A percentile compares a stretch with the other conserved stretches of the same genome.
These are phyloP conservation scores for Suillia variegata DNA, from an alignment of 2,888 invertebrate species.

Conservation along the genomic window DNA sequence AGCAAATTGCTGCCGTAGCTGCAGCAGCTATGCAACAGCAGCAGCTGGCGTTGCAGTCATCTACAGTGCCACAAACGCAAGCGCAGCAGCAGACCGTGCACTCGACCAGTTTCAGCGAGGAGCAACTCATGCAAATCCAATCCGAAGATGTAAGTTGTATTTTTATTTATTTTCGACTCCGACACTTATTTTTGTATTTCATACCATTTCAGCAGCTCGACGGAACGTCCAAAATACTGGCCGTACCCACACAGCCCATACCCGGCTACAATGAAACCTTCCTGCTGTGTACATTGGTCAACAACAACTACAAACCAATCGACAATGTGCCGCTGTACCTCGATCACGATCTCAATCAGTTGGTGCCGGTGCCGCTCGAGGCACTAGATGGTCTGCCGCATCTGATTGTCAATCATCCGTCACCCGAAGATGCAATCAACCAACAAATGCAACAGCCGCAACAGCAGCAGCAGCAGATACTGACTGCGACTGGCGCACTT, in stretches of 20 bases:
- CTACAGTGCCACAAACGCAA: constrained; percentile 26
- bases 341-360: constrained; percentile 49
- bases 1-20: constrained; percentile 12
- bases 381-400: constrained; percentile 40
- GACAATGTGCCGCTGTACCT: constrained; percentile 66
- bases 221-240: constrained; percentile 66
- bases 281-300: constrained; percentile 69
- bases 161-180: background rate
- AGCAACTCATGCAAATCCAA: constrained; percentile 3
- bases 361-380: constrained; percentile 50
- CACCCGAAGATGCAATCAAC: constrained; percentile 11
- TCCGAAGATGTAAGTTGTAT: background rate
- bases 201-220: constrained; percentile 29
- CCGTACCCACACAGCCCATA: constrained; percentile 76
- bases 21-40: constrained; percentile 19
- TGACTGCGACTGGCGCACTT: background rate
- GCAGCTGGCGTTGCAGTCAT: constrained; percentile 18
- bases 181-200: background rate
- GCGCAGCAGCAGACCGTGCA: background rate
- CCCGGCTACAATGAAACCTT: constrained; percentile 76
- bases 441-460: background rate
- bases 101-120: constrained; percentile 21
- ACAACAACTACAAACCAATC: constrained; percentile 71
- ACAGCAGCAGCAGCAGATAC: background rate
- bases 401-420: constrained; percentile 38